These are phyloP conservation scores for Coleophora flavipennella DNA, from an alignment of 2,888 invertebrate species.

Conservation along the genomic window DNA sequence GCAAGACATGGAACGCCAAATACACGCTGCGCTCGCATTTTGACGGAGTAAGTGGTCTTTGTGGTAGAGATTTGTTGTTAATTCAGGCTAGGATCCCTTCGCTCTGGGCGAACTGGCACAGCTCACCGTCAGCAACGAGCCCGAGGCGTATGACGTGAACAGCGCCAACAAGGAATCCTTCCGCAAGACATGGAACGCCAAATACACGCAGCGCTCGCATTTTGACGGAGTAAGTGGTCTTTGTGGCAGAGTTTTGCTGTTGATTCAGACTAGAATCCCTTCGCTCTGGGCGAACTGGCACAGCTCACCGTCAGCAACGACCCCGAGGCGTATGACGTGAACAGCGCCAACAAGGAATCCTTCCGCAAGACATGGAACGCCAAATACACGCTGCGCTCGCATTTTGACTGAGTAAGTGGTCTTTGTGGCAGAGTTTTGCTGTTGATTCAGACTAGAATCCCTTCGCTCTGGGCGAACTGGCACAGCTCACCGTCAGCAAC, in stretches of 20 bases:
- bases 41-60: slow-evolving; percentile 75
- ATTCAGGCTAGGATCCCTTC: slow-evolving; percentile 82
- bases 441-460: slow-evolving; percentile 80
- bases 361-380: slow-evolving; percentile 97
- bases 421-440: no score
- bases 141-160: slow-evolving; percentile 91
- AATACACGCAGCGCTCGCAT: slow-evolving; percentile 95
- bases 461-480: slow-evolving; percentile 94
- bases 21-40: slow-evolving; percentile 96
- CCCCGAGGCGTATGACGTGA: slow-evolving; percentile 92
- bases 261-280: slow-evolving; percentile 81
- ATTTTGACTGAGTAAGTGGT: slow-evolving; percentile 84
- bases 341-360: slow-evolving; percentile 83
- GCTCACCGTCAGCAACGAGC: slow-evolving; percentile 97
- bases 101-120: slow-evolving; percentile 96
- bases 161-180: slow-evolving; percentile 85
- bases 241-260: no score
- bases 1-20: slow-evolving; percentile 97
- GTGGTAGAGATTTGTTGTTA: no score
- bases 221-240: slow-evolving; percentile 80
- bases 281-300: slow-evolving; percentile 95
- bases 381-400: slow-evolving; percentile 95
- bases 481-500: slow-evolving; percentile 96
- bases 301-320: slow-evolving; percentile 98
- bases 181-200: slow-evolving; percentile 96